A percentile compares a stretch with the other conserved stretches of the same genome.
Conservation (phyloP, 2,888 invertebrate species). For the Dasypogon diadema region DNA sequence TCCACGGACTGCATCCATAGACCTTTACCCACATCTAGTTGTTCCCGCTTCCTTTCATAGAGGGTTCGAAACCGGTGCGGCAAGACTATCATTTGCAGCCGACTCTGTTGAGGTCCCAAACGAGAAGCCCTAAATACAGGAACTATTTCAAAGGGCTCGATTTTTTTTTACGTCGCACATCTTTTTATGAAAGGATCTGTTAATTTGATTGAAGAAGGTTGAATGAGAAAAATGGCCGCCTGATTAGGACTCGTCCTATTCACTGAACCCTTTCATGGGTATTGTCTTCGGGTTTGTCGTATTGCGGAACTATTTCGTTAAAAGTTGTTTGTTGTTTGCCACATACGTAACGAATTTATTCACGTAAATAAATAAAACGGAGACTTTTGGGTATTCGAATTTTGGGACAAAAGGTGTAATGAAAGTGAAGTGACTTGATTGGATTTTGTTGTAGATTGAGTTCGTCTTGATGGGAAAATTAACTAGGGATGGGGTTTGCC, state of each 20-base stretch:
- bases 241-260: slow-evolving; percentile 46
- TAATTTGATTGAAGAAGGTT: slow-evolving; percentile 43
- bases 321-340: slow-evolving; percentile 39
- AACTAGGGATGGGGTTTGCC: too few species aligned
- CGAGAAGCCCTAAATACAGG: slow-evolving; percentile 65
- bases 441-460: too few species aligned
- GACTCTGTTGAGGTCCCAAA: slow-evolving; percentile 65
- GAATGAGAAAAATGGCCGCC: slow-evolving; percentile 48
- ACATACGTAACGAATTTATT: slow-evolving; percentile 28
- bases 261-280: slow-evolving; percentile 27
- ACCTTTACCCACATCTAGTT: slow-evolving; percentile 2
- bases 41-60: slow-evolving; percentile 19
- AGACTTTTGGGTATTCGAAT: too few species aligned
- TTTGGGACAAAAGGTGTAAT: too few species aligned
- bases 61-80: slow-evolving; percentile 57
- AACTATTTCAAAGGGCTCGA: slow-evolving; percentile 52
- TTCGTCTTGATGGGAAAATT: too few species aligned
- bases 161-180: slow-evolving; percentile 20
- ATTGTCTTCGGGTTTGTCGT: slow-evolving; percentile 16
- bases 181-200: slow-evolving; percentile 46
- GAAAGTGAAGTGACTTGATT: too few species aligned
- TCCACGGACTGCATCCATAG: slow-evolving; percentile 53
- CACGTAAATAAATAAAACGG: slow-evolving; percentile 26
- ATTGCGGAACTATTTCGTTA: slow-evolving; percentile 32
- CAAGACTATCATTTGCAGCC: slow-evolving; percentile 59